phyloP scores from a whole-genome alignment of 2,113 vertebrate genomes.

The Mus pahari region DNA sequence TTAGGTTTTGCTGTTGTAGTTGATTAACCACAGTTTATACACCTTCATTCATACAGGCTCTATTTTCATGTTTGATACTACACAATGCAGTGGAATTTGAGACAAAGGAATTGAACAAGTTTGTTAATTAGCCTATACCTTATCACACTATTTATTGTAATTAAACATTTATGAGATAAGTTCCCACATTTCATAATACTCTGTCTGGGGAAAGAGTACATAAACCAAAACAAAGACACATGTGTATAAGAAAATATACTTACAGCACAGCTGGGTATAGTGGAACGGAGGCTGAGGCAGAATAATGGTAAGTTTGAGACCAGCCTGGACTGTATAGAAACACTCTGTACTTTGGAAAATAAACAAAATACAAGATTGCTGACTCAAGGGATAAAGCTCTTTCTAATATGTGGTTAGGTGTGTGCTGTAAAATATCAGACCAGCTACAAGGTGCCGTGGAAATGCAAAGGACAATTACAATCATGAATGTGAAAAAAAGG shows the following conservation, averaged over 20 bases:
- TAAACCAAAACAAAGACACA: neutral
- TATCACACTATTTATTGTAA: conserved; percentile 52
- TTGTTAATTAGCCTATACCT: conserved; percentile 39
- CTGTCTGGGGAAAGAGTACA: neutral
- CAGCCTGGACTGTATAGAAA: neutral
- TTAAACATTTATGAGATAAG: conserved; percentile 38
- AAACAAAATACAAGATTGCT: neutral
- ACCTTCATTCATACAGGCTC: neutral
- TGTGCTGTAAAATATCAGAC: neutral
- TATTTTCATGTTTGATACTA: conserved; percentile 43
- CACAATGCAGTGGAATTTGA: conserved; percentile 30
- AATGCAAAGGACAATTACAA: neutral
- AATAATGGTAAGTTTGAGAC: neutral
- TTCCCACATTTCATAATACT: conserved; percentile 1
- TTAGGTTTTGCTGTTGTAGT: conserved; percentile 9
- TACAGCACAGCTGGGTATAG: neutral
- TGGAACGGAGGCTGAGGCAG: neutral
- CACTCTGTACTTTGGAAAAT: neutral
- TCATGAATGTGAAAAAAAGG: neutral
- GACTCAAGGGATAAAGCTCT: neutral
- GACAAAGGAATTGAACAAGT: conserved; percentile 5
- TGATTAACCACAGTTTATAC: conserved; percentile 35
- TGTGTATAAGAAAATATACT: neutral
- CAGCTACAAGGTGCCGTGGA: neutral
- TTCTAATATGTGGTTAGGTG: neutral